Evolutionary conservation across 1,140 invertebrate genomes (phyloP), one percentile per base, ranked within the genome.

Genomic region (Drosophila paulistorum): DNA sequence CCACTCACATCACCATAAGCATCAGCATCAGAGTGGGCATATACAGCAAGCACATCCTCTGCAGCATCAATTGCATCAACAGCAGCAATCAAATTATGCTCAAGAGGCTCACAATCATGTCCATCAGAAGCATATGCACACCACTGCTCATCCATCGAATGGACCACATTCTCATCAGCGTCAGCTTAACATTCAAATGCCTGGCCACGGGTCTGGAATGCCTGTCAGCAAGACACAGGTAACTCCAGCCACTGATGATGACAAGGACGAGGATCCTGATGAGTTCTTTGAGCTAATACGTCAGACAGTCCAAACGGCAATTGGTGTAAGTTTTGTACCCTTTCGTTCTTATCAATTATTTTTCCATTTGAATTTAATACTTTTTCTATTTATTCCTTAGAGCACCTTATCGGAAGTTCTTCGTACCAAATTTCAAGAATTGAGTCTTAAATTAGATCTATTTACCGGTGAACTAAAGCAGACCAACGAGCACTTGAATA

Each of bases 221-320:
- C 61, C 57, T 13, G 5, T 58, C 13, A 58, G n/a, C 60, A 71
- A 68, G 42, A 13, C 23, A 26, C 75, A 64, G 20, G 64, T 68
- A 76, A 66, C 68, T 61, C 57, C 64, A 20, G 74, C 68, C 9
- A 26, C 23, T 58, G 79, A 75, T 9, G 82, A 83, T 30, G 79
- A 78, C 5, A 91, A 90, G 73, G 90, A 91, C 26, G 90, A 90
- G 13, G 90, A 85, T 71, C 87, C 90, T 10, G 90, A 91, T 26
- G 90, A 91, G 72, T 91, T 91, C 42, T 91, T 91, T 60, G 74
- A 90, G 33, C 69, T 91, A 0, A 91, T 91, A 17, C 80, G 86
- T 10, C 81, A 89, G 39, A 91, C 90, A 0, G 90, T 91, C 0
- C 79, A 82, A 13, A 74, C 59, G 35, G 90, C 90, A 11, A 82